Evolutionary conservation across 2,113 vertebrate species (phyloP).

Genomic region (Manacus vitellinus): DNA sequence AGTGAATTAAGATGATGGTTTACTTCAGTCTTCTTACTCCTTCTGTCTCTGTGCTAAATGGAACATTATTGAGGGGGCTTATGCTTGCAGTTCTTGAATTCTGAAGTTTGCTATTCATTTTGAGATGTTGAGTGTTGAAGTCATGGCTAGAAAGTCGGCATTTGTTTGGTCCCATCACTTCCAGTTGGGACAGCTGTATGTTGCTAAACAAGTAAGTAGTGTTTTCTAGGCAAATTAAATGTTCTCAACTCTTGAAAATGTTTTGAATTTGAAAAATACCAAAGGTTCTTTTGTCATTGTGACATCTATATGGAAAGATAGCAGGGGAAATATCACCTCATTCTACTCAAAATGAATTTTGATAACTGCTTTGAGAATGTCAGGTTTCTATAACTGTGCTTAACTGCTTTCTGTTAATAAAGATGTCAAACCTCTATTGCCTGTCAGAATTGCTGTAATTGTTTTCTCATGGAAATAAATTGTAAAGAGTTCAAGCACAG

Average conservation of each 20-base stretch:
- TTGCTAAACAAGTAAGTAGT: background rate
- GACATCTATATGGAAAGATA: background rate
- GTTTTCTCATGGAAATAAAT: background rate
- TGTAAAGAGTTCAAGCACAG: background rate
- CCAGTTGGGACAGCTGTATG: background rate
- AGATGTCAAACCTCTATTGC: background rate
- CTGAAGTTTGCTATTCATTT: background rate
- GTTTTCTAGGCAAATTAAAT: background rate
- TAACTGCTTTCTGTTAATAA: background rate
- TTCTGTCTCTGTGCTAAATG: background rate
- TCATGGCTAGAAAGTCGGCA: background rate
- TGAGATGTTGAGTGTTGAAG: background rate
- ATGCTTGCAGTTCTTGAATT: background rate
- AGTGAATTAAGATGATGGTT: background rate
- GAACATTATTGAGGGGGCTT: background rate
- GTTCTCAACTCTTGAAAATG: background rate
- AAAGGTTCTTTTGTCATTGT: background rate
- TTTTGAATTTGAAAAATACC: background rate
- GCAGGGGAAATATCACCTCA: background rate
- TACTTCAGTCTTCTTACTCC: background rate
- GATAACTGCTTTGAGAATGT: background rate
- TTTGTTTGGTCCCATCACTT: background rate
- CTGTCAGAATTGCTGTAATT: background rate
- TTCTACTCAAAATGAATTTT: background rate
- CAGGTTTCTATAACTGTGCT: background rate